Percentiles rank a stretch among this genome's conserved stretches.
Conservation (phyloP, 2,888 invertebrate species). For the Nowickia ferox region DNA sequence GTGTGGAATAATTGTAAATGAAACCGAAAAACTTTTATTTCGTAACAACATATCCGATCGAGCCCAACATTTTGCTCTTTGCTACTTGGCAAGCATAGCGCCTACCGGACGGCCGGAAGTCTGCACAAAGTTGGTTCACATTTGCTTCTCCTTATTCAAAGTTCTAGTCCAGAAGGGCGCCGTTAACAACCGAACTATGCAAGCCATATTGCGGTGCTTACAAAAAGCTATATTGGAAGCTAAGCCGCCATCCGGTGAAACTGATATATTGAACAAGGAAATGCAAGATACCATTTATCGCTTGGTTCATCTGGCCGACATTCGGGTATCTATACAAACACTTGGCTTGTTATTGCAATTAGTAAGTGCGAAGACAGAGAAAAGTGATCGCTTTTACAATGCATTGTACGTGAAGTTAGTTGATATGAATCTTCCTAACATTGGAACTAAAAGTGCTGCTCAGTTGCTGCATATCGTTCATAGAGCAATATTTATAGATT, state of each 20-base stretch:
- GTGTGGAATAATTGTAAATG: slow-evolving; percentile 93
- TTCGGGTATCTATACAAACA: slow-evolving; percentile 86
- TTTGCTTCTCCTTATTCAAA: slow-evolving; percentile 98
- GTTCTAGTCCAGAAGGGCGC: slow-evolving; percentile 92
- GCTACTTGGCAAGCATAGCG: slow-evolving; percentile 94
- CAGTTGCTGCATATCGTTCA: slow-evolving; percentile 94
- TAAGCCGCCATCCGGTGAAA: slow-evolving; percentile 77
- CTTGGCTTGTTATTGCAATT: slow-evolving; percentile 81
- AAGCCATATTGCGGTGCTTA: slow-evolving; percentile 91
- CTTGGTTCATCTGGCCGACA: slow-evolving; percentile 91
- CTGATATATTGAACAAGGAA: slow-evolving; percentile 81
- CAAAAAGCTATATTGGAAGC: slow-evolving; percentile 87
- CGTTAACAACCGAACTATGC: slow-evolving; percentile 92
- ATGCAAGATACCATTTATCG: slow-evolving; percentile 89
- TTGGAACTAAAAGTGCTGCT: slow-evolving; percentile 86
- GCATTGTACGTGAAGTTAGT: slow-evolving; percentile 94
- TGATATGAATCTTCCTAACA: slow-evolving; percentile 87
- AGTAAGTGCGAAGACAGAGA: slow-evolving; percentile 79
- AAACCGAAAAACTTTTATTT: slow-evolving; percentile 95
- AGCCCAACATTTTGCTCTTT: slow-evolving; percentile 96
- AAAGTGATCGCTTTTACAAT: slow-evolving; percentile 87
- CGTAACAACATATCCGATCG: slow-evolving; percentile 92
- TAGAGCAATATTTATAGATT: slow-evolving; percentile 92
- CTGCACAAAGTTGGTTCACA: slow-evolving; percentile 92
- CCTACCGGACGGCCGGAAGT: slow-evolving; percentile 89